Evolutionary conservation across 1,140 invertebrate genomes (phyloP), one percentile per base, ranked within the genome.

Genomic region (Lordiphosa mommai): DNA sequence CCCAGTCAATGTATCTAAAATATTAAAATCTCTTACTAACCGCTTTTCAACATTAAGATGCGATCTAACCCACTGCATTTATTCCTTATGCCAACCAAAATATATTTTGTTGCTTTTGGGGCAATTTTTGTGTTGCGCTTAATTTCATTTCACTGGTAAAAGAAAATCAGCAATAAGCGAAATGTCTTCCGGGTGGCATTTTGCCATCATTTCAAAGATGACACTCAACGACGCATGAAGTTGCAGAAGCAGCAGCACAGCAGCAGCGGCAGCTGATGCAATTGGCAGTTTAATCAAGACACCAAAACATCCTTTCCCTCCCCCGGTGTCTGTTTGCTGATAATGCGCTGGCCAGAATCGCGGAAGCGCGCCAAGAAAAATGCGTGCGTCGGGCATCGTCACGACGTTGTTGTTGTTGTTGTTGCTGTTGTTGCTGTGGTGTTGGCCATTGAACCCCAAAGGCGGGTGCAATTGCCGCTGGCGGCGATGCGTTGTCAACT

Each of bases 141-240:
- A 23, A 23, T 23, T 23, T 23, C 20, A 6, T 23, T 23, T 23
- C 20, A 4, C 20, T 23, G 20, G 20, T 23, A 23, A 23, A 23
- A 23, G 20, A 23, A 23, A 23, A 23, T 23, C 20, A 6, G 20
- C 20, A 23, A 23, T 23, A 23, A 23, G 20, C 6, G 20, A 43
- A 43, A 43, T 43, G 40, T 43, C 40, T 43, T 43, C 40, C 40
- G 40, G 40, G 40, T 43, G 40, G 40, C 40, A 43, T 43, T 27
- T 43, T 43, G 44, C 44, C 44, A 47, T 47, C 44, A 33, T 32
- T 43, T 43, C 14, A 29, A 47, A 47, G 44, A 14, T 47, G 40
- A 17, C 44, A 47, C 30, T 80, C 76, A 80, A 71, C 51, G 76
- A 41, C 66, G 76, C 48, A 53, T 50, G 44, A 57, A 66, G 52